Base-by-base conservation (phyloP, 1,140 invertebrate genomes). In the Drosophila sp. region DNA sequence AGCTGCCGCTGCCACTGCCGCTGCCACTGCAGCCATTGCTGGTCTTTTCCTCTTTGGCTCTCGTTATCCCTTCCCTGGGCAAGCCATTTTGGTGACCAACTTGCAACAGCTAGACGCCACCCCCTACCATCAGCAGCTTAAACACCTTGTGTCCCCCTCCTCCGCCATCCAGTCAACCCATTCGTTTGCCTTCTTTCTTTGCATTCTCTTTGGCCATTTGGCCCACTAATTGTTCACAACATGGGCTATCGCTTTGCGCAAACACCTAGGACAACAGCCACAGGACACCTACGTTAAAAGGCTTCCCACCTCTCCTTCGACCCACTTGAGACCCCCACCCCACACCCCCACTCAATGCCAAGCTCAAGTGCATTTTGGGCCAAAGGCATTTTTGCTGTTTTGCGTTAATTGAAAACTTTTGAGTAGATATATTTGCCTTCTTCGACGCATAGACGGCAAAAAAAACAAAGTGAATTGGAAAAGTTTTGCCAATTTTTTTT, bases 351-450 rank as follows among this genome's bases (percentile, higher is more conserved):
- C n/a, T 41, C 7, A 29, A 44, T 32, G 11, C 35, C 47, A 30
- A 33, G 35, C 63, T 67, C 58, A 71, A 81, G 66, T 82, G 79
- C 83, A 87, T 83, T 67, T 63, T 65, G 57, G 60, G 64, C 71
- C 72, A 35, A 55, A 55, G 64, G 68, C 64, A 55, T 41, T 87
- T 87, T 76, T 61, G 77, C 84, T 83, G 76, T 83, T 83, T 71
- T 67, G 81, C 83, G 70, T 87, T 87, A 87, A 87, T 87, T 87
- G 84, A 87, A 87, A 87, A 87, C 84, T 87, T 82, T 86, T 72
- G 56, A 71, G 56, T 61, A 75, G 79, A 83, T 86, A 75, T 78
- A 87, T 85, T 86, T 73, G 78, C 74, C 80, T 78, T 80, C 84
- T 71, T 69, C 82, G 41, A 65, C 71, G 73, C 67, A 72, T 64